A percentile compares a stretch with the other conserved stretches of the same genome.
Evolutionary conservation across 2,888 invertebrate species (phyloP).

Genomic region (Eudasyphora cyanicolor): DNA sequence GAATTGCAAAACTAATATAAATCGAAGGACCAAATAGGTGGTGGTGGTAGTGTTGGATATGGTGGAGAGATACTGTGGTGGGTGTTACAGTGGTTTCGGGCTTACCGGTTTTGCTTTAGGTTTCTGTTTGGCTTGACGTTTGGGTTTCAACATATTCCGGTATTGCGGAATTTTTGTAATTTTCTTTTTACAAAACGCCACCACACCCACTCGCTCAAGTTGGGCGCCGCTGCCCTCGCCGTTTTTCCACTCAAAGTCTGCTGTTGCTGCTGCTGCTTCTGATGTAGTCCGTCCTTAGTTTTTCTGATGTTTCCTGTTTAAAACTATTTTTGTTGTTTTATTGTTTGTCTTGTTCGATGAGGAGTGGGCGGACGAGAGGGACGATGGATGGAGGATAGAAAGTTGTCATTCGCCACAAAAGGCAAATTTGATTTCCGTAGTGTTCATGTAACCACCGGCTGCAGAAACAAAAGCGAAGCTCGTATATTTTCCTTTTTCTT

Average conservation of each 20-base stretch:
- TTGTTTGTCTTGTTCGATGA: not conserved
- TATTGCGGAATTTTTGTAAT: conserved; percentile 68
- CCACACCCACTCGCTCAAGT: conserved; percentile 21
- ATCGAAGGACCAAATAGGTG: not conserved
- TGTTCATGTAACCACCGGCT: conserved; percentile 17
- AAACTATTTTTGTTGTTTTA: not conserved
- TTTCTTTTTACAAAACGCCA: conserved; percentile 52
- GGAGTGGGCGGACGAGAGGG: too few relatives aligned
- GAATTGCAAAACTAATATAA: not conserved
- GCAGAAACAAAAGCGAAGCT: not conserved
- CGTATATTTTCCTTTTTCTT: not conserved
- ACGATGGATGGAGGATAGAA: not conserved
- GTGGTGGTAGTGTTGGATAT: not conserved
- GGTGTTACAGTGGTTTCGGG: conserved; percentile 4
- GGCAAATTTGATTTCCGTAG: conserved; percentile 17
- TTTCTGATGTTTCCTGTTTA: not conserved
- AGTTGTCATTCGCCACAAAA: conserved; percentile 11
- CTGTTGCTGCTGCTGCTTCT: not conserved
- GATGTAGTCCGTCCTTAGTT: not conserved
- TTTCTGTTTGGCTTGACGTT: conserved; percentile 78
- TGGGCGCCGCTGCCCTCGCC: not conserved
- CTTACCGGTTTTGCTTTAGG: conserved; percentile 80
- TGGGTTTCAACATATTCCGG: conserved; percentile 79
- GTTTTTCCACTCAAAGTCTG: not conserved
- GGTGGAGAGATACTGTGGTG: too few relatives aligned